phyloP scores from a whole-genome alignment of 1,140 invertebrate species.

The Ericerus pela region DNA sequence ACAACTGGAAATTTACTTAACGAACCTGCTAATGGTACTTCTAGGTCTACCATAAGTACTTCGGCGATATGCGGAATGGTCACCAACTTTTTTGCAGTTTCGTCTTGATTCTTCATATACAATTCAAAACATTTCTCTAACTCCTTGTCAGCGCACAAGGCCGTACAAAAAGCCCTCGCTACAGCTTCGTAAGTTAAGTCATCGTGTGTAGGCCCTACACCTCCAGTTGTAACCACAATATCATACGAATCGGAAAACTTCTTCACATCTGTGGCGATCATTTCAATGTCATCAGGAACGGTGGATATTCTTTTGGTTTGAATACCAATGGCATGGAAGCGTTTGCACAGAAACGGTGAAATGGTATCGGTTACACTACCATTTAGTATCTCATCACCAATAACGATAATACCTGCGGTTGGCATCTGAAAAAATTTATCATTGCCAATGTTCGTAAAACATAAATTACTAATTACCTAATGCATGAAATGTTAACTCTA shows the following conservation, averaged over 20 bases:
- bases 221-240: conserved; percentile 62
- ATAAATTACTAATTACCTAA: too few species aligned
- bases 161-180: conserved; percentile 51
- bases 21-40: conserved; percentile 21
- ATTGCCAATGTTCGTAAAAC: too few species aligned
- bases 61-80: conserved; percentile 17
- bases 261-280: conserved; percentile 50
- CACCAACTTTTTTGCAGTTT: conserved; percentile 16
- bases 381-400: conserved; percentile 76
- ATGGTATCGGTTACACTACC: conserved; percentile 61
- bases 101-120: conserved; percentile 18
- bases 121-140: conserved; percentile 42
- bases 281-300: conserved; percentile 50
- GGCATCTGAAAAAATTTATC: too few species aligned
- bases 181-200: conserved; percentile 68
- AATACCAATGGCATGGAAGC: conserved; percentile 48
- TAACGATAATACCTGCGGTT: conserved; percentile 41
- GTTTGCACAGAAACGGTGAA: conserved; percentile 48
- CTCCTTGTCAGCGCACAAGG: conserved; percentile 39
- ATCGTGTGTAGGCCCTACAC: conserved; percentile 73
- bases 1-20: conserved; percentile 44
- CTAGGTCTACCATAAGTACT: conserved; percentile 16
- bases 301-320: conserved; percentile 53
- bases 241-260: conserved; percentile 43
- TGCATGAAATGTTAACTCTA: too few species aligned